These are phyloP conservation scores for Diabrotica undecimpunctata DNA, from an alignment of 1,140 invertebrate genomes.

Conservation along the genomic window DNA sequence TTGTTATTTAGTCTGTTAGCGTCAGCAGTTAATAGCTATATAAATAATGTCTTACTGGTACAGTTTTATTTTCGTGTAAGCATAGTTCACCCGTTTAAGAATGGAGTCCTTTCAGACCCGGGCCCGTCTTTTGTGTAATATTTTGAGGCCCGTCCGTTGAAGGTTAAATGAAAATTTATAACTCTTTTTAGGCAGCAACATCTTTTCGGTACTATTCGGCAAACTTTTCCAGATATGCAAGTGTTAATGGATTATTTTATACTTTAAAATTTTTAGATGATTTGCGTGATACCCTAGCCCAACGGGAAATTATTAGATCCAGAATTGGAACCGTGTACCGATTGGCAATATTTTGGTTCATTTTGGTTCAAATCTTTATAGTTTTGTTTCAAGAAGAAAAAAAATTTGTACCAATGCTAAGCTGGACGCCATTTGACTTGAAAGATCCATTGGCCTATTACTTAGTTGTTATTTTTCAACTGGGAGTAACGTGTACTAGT, in stretches of 20 bases:
- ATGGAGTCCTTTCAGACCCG: too few species aligned
- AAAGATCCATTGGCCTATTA: not conserved
- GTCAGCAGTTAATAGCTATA: too few species aligned
- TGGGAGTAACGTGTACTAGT: not conserved
- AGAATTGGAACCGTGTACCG: not conserved
- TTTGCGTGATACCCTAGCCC: not conserved
- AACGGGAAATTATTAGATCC: not conserved
- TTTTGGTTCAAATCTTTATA: not conserved
- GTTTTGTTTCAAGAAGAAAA: not conserved
- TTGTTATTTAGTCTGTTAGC: too few species aligned
- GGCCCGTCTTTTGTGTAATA: too few species aligned
- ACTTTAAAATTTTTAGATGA: not conserved
- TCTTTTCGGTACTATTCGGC: too few species aligned
- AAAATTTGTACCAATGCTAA: not conserved
- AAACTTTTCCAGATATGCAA: too few species aligned
- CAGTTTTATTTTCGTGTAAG: too few species aligned
- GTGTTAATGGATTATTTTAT: not conserved
- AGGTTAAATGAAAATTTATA: too few species aligned
- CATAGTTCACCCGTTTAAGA: too few species aligned
- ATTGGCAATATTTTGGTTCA: not conserved
- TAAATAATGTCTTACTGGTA: too few species aligned
- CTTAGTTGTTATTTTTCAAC: not conserved
- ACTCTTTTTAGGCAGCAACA: too few species aligned
- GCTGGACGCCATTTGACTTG: constrained; percentile 4
- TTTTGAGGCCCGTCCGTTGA: too few species aligned